A percentile compares a stretch with the other conserved stretches of the same genome.
Evolutionary conservation across 2,797 vertebrate genomes (phyloP).

Genomic region (Bovichtus diacanthus): DNA sequence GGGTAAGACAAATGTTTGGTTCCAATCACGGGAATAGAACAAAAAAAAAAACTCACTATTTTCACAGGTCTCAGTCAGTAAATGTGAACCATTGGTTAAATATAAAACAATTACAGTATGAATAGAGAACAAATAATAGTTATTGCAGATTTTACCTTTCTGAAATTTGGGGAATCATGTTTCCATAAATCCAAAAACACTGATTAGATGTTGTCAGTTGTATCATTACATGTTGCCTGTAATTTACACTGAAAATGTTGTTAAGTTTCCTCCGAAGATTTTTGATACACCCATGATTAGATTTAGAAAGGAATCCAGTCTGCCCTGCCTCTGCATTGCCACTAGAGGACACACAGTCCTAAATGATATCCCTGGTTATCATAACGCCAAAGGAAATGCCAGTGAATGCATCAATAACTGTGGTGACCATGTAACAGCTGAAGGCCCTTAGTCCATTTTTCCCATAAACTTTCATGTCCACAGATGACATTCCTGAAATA

Average conservation of each 20-base stretch:
- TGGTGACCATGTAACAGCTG: slow-evolving; percentile 88
- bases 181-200: slow-evolving; percentile 78
- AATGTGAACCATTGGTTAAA: not conserved
- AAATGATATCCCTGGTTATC: slow-evolving; percentile 74
- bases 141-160: slow-evolving; percentile 84
- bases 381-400: slow-evolving; percentile 74
- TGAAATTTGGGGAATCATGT: slow-evolving; percentile 91
- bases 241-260: not conserved
- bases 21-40: not conserved
- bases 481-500: slow-evolving; percentile 85
- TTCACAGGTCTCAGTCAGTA: not conserved
- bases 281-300: slow-evolving; percentile 84
- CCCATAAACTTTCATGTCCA: slow-evolving; percentile 87
- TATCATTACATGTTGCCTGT: not conserved
- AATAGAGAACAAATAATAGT: not conserved
- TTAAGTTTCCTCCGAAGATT: not conserved
- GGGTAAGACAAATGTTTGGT: not conserved
- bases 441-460: slow-evolving; percentile 87
- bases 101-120: not conserved
- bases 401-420: slow-evolving; percentile 72
- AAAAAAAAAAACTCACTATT: slow-evolving; percentile 31
- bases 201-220: not conserved
- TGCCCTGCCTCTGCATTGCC: slow-evolving; percentile 82
- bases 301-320: slow-evolving; percentile 88
- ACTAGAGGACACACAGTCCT: slow-evolving; percentile 66